Base-by-base conservation (phyloP, 2,888 invertebrate genomes). In the Hoplodrina ambigua region DNA sequence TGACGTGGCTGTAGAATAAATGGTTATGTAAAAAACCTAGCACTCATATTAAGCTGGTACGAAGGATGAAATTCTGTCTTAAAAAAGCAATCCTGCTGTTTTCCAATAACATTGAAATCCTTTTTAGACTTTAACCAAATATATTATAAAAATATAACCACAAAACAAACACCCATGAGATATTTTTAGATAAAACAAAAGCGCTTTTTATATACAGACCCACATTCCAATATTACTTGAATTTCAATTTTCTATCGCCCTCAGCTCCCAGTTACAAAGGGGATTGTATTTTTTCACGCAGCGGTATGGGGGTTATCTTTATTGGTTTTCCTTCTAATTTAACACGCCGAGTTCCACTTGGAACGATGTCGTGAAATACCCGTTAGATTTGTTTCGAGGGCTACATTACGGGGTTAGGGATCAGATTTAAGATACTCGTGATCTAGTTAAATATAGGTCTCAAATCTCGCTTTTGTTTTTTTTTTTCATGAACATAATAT, bases 321-420 rank as follows among this genome's bases (percentile, higher is more conserved):
- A 86, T 86, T 78, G 81, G 80, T 81, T 87, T 86, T 86, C 84
- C 86, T 80, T 78, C 80, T 87, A 87, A 88, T 88, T 88, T 88
- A 87, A 77, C 85, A 80, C 82, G 73, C 77, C 49, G 75, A 71
- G 69, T 75, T 65, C 44, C 65, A 57, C 66, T 60, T 20, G 52
- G 59, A 71, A 80, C 56, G 63, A 56, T 53, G 78, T 71, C 69
- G 63, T 62, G 70, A 77, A 69, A 69, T 71, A 55, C 50, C 66
- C 58, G 59, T 66, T 66, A 78, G 75, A 75, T 63, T 66, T 59
- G 79, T 63, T 74, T 17, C 54, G 30, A 55, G 19, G 30, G 50
- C 53, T 54, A 3, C 41, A 52, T 72, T 19, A 44, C 61, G 33
- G 54, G 25, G 15, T 57, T 37, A 15, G 71, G 30, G 20, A 77